phyloP scores from a whole-genome alignment of 2,888 invertebrate genomes.

The Hoplodrina blanda region DNA sequence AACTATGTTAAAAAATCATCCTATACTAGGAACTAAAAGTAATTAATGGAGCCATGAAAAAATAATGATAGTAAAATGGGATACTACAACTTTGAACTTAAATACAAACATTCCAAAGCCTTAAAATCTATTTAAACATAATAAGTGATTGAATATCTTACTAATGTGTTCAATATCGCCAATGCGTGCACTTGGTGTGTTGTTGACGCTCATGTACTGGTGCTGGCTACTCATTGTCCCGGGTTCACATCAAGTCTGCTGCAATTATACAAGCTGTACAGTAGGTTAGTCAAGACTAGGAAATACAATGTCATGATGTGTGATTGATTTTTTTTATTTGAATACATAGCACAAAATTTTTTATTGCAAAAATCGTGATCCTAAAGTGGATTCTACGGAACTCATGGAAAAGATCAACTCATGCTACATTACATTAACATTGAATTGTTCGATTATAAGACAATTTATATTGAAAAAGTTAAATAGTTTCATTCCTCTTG shows the following conservation, averaged over 20 bases:
- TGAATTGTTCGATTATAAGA: too few relatives aligned
- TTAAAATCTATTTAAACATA: conserved; percentile 10
- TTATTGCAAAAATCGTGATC: neutral
- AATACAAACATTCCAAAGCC: neutral
- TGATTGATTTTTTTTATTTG: neutral
- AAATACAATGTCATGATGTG: neutral
- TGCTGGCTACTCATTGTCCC: conserved; percentile 89
- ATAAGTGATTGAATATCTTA: conserved; percentile 68
- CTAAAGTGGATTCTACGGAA: too few relatives aligned
- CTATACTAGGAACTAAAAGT: too few relatives aligned
- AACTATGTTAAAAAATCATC: too few relatives aligned
- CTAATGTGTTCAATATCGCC: conserved; percentile 92
- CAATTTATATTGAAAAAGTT: too few relatives aligned
- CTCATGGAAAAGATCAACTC: too few relatives aligned
- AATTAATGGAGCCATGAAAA: neutral
- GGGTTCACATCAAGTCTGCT: conserved; percentile 58
- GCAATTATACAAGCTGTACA: conserved; percentile 51
- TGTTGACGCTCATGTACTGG: conserved; percentile 89
- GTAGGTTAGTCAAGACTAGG: neutral
- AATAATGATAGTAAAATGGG: neutral
- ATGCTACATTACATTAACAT: too few relatives aligned
- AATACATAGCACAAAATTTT: neutral
- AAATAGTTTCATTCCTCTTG: too few relatives aligned
- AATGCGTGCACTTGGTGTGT: conserved; percentile 83
- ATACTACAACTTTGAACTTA: neutral